A percentile compares a stretch with the other conserved stretches of the same genome.
phyloP scores from a whole-genome alignment of 2,113 vertebrate genomes.

The Trochalopteron elliotii region DNA sequence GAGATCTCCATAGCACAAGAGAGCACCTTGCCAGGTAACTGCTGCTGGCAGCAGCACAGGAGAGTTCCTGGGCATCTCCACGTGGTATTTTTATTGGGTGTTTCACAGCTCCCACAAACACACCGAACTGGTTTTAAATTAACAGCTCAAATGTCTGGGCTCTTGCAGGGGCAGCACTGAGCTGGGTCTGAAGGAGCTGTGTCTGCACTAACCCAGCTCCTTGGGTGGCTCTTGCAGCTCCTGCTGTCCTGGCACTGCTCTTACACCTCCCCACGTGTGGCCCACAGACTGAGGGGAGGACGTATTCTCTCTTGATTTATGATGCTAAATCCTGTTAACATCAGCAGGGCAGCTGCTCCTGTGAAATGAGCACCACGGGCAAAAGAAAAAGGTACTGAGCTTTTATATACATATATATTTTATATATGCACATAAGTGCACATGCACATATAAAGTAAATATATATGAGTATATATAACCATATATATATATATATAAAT shows the following conservation, averaged over 20 bases:
- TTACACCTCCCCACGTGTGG: neutral
- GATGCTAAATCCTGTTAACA: neutral
- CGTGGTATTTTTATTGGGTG: neutral
- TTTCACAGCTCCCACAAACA: neutral
- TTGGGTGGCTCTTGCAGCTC: neutral
- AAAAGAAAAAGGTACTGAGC: neutral
- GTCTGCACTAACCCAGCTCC: neutral
- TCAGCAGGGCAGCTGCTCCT: neutral
- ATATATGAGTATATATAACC: neutral
- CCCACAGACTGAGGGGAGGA: neutral
- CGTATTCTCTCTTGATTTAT: neutral
- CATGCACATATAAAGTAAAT: neutral
- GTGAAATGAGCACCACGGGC: neutral
- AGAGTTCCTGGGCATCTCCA: neutral
- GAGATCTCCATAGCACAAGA: neutral
- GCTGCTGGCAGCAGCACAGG: neutral
- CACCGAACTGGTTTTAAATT: neutral
- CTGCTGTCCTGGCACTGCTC: neutral
- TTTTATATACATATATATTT: neutral
- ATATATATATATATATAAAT: neutral
- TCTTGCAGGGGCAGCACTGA: accelerated
- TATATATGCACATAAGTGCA: neutral
- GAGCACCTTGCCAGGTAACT: neutral
- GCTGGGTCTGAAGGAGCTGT: neutral
- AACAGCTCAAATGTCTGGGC: neutral